Evolutionary conservation across 2,888 invertebrate genomes (phyloP).

Genomic region (Harmothoe impar): DNA sequence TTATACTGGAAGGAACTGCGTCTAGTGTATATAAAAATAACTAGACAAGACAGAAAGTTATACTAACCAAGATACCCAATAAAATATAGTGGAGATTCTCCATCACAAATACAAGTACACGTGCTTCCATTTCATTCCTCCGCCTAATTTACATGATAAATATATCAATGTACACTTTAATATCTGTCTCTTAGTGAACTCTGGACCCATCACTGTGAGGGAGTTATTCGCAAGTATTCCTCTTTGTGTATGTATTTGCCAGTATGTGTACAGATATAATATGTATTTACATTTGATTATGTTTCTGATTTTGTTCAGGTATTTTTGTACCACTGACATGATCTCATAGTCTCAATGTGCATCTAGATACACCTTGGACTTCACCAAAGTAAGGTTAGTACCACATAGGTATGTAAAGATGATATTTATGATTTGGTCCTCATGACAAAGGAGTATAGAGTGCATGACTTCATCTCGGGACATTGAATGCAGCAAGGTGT

Average conservation of each 20-base stretch:
- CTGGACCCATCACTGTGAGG: background rate
- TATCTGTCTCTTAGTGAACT: background rate
- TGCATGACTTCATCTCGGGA: conserved; percentile 38
- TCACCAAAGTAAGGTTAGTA: background rate
- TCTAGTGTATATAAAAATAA: background rate
- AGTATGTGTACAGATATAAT: conserved; percentile 13
- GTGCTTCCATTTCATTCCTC: conserved; percentile 26
- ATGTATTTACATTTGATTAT: conserved; percentile 34
- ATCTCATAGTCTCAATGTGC: conserved; percentile 1
- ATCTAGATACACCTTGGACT: conserved; percentile 40
- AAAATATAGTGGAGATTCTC: conserved; percentile 1
- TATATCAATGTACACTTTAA: conserved; percentile 18
- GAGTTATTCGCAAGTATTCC: conserved; percentile 30
- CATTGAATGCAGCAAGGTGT: conserved; percentile 62
- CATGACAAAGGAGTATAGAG: conserved; percentile 62
- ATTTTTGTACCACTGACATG: conserved; percentile 53
- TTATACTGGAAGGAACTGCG: conserved; percentile 16
- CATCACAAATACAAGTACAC: conserved; percentile 21
- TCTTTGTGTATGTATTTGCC: background rate
- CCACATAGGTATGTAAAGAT: conserved; percentile 1
- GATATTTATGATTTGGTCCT: conserved; percentile 38
- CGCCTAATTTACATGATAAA: conserved; percentile 13
- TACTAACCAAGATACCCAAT: conserved; percentile 28
- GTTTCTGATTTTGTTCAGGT: conserved; percentile 3
- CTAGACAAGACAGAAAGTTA: conserved; percentile 9